Evolutionary conservation across 2,797 vertebrate species (phyloP), one percentile per base, ranked within the genome.

Genomic region (Allochrocebus solatus): DNA sequence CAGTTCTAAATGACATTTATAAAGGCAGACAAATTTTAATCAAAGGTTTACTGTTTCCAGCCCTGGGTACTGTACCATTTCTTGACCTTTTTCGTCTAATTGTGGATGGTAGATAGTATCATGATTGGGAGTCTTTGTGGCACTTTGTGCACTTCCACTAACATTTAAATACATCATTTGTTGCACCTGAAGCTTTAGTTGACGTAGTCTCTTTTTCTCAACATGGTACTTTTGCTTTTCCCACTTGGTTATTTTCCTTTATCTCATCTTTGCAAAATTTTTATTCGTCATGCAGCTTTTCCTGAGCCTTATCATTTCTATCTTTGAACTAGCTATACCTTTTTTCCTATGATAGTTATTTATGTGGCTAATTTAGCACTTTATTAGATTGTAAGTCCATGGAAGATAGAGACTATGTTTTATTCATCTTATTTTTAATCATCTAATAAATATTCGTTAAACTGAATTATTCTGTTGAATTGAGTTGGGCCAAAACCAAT

Each of bases 261-360:
- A 67, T 80, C 61, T 83, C 30, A 70, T 76, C 89, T 96, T 97
- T 84, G 28, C 53, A 57, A 84, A 88, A 80, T 61, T 85, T 50
- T 74, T 61, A 0, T 78, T 92, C 84, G 30, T 89, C 26, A 14
- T 76, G 16, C 41, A 94, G 6, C n/a, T 28, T 97, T 78, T 70
- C 59, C 41, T 89, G 64, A 89, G 79, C 13, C 41, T 39, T 17
- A 55, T 17, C 50, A 11, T 86, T 30, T 13, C 4, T 39, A 0
- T 72, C 61, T 87, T 93, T 83, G 75, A 92, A 53, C 57, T 83
- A n/a, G 19, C n/a, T 82, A n/a, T 55, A 64, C 14, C 22, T 92
- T 90, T 89, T 92, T 95, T 19, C 88, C 88, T 61, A 7, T 78
- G 57, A 41, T 84, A 81, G 21, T 91, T 39, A 85, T 93, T 80